A percentile compares a stretch with the other conserved stretches of the same genome.
Evolutionary conservation across 2,113 vertebrate genomes (phyloP).

Genomic region (Tachysurus vachellii): DNA sequence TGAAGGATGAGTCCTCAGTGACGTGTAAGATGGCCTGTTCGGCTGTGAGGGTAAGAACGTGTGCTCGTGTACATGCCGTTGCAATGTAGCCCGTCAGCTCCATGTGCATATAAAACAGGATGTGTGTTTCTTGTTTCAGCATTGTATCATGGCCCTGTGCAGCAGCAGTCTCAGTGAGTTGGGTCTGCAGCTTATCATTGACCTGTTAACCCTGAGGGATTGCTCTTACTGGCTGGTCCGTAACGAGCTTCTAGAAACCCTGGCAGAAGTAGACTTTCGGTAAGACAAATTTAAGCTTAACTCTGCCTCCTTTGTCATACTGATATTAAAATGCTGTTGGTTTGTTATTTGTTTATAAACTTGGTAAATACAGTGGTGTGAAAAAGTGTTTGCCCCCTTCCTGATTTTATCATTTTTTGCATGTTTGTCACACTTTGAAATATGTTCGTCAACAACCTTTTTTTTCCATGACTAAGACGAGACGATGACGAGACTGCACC

Average conservation of each 20-base stretch:
- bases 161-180: conserved; percentile 86
- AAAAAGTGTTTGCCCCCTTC: too few species aligned
- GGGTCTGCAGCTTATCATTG: conserved; percentile 86
- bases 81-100: background rate
- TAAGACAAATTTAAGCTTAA: conserved; percentile 53
- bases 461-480: too few species aligned
- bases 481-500: too few species aligned
- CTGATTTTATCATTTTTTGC: too few species aligned
- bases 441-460: too few species aligned
- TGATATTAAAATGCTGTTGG: background rate
- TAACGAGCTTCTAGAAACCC: conserved; percentile 91
- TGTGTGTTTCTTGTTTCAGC: conserved; percentile 72
- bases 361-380: background rate
- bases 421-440: too few species aligned
- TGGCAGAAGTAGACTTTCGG: conserved; percentile 95
- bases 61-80: background rate
- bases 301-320: background rate
- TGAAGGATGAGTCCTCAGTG: conserved; percentile 93
- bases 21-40: conserved; percentile 93
- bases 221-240: conserved; percentile 96
- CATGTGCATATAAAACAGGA: background rate
- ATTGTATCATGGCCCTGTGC: conserved; percentile 88
- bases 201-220: conserved; percentile 83
- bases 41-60: conserved; percentile 85
- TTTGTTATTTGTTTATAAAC: background rate